Evolutionary conservation across 2,113 vertebrate species (phyloP).

Genomic region (Corvus hawaiiensis): DNA sequence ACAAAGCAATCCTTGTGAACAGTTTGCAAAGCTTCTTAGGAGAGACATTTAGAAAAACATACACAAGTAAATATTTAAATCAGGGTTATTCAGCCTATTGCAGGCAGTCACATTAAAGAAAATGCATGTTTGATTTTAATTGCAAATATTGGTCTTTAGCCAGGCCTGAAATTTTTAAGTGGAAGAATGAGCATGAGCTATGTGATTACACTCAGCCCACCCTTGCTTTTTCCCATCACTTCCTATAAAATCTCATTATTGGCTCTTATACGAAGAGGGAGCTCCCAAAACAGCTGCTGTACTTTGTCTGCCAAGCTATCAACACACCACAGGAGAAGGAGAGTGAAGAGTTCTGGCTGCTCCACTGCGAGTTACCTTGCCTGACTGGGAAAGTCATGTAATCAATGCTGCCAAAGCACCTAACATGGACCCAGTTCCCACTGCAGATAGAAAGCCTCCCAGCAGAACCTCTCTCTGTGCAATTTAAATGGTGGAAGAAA

Average conservation of each 20-base stretch:
- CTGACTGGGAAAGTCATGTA: background rate
- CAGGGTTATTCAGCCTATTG: background rate
- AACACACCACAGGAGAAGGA: background rate
- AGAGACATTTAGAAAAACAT: background rate
- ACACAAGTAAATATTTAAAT: constrained; percentile 26
- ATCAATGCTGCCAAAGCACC: background rate
- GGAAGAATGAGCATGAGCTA: background rate
- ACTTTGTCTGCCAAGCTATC: background rate
- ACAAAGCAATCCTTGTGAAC: background rate
- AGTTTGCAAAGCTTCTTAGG: constrained; percentile 1
- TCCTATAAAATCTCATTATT: constrained; percentile 16
- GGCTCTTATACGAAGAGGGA: background rate
- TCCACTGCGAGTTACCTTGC: background rate
- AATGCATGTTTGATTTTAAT: background rate
- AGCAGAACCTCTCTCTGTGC: background rate
- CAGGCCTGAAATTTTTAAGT: background rate
- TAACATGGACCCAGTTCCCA: background rate
- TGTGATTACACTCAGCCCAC: background rate
- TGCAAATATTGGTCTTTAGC: background rate
- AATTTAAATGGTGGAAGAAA: background rate
- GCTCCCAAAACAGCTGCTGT: constrained; percentile 2
- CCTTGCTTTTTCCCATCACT: background rate
- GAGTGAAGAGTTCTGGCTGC: background rate
- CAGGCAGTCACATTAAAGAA: background rate
- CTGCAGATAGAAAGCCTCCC: background rate